These are phyloP conservation scores for Pentamera pediparva DNA, from an alignment of 53 echinoderm and acorn worm genomes.

Conservation along the genomic window DNA sequence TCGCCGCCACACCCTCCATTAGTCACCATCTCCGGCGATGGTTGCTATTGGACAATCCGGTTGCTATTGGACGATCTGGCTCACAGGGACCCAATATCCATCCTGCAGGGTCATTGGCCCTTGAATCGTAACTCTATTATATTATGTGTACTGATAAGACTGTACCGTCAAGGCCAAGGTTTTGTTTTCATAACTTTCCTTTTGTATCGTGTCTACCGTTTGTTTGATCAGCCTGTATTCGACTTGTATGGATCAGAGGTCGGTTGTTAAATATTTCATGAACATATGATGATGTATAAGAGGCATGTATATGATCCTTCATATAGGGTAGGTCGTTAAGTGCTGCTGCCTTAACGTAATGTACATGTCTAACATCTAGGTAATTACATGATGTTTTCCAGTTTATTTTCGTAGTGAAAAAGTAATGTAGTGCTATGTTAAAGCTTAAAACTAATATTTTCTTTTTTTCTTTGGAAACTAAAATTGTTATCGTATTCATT, in stretches of 20 bases:
- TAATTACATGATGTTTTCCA: constrained; percentile 6
- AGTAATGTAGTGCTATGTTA: constrained; percentile 28
- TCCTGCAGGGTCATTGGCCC: no score
- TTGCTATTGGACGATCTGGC: no score
- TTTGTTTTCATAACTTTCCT: not conserved
- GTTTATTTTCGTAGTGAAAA: constrained; percentile 25
- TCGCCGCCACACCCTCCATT: no score
- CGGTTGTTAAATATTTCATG: not conserved
- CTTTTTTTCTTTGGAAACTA: not conserved
- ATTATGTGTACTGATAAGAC: no score
- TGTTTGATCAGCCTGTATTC: not conserved
- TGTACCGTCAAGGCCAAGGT: not conserved
- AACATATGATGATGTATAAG: constrained; percentile 16
- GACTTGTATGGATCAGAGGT: not conserved
- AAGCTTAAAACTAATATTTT: constrained; percentile 11
- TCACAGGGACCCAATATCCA: no score
- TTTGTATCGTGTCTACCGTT: not conserved
- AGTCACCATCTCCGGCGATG: no score
- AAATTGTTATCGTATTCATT: constrained; percentile 22
- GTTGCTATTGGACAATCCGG: no score
- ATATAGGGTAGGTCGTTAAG: constrained; percentile 20
- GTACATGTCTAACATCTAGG: constrained; percentile 10
- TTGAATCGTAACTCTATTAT: no score
- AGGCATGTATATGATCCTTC: constrained; percentile 1
- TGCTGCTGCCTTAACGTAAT: constrained; percentile 1